Evolutionary conservation across 2,113 vertebrate genomes (phyloP).

Genomic region (Malaclemys terrapin): DNA sequence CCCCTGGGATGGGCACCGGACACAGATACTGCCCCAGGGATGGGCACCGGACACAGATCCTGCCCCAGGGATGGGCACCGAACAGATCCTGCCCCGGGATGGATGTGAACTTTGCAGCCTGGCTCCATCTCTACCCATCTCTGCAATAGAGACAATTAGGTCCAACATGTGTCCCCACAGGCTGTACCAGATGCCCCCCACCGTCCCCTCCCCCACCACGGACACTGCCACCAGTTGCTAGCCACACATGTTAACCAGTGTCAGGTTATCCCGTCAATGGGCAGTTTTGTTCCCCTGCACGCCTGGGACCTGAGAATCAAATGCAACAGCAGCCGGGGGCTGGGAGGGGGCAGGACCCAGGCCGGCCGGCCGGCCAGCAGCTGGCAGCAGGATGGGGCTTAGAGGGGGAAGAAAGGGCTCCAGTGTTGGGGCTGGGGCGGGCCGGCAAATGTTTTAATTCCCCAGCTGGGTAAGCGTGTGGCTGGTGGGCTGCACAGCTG

Average conservation of each 20-base stretch:
- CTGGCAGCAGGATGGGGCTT: background rate
- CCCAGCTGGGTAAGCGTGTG: background rate
- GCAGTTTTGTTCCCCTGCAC: background rate
- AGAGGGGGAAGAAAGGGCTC: background rate
- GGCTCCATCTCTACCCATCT: background rate
- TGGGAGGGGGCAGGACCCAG: background rate
- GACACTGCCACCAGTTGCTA: background rate
- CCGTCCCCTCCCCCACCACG: background rate
- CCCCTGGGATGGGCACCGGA: no score
- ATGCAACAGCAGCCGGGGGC: background rate
- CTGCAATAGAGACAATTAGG: background rate
- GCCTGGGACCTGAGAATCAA: background rate
- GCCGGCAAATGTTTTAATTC: conserved; percentile 65
- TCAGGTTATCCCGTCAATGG: background rate
- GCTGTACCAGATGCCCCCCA: background rate
- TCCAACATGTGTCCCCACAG: background rate
- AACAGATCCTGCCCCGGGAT: background rate
- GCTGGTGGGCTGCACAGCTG: background rate
- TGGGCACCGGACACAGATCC: no score
- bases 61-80: no score
- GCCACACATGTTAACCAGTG: background rate
- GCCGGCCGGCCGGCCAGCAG: background rate
- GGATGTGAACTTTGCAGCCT: background rate
- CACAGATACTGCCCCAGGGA: no score
- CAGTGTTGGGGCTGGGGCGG: background rate